Conservation (phyloP, 2,888 invertebrate species). For the Drosophila nr. fundita region DNA sequence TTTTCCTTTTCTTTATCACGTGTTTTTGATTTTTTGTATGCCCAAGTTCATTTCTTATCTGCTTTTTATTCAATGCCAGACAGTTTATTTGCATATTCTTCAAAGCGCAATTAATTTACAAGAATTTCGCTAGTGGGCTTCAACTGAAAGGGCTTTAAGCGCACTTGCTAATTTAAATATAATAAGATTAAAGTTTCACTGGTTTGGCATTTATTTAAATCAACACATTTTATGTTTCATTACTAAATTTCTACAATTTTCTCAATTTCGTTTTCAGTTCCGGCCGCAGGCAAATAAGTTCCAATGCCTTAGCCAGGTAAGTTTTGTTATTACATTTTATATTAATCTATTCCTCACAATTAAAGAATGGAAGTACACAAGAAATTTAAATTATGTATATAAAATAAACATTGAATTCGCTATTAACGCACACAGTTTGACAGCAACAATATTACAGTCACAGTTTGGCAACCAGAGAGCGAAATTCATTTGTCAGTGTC, state of each 20-base stretch:
- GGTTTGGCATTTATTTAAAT: not conserved
- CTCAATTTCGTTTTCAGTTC: conserved; percentile 87
- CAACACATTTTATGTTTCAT: not conserved
- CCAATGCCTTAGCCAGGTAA: conserved; percentile 95
- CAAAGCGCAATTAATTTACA: conserved; percentile 39
- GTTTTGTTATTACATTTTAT: conserved; percentile 46
- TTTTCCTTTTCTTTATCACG: conserved; percentile 61
- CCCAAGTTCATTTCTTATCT: conserved; percentile 26
- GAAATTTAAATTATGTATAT: not conserved
- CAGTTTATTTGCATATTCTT: conserved; percentile 56
- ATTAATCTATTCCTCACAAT: not conserved
- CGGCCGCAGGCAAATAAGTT: conserved; percentile 92
- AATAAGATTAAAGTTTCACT: not conserved
- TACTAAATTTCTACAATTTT: conserved; percentile 16
- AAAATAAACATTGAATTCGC: not conserved
- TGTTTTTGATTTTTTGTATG: conserved; percentile 54
- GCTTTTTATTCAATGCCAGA: conserved; percentile 62
- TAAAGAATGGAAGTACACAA: not conserved
- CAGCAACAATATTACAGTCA: conserved; percentile 13
- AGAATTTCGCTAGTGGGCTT: conserved; percentile 43
- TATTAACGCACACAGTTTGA: conserved; percentile 22
- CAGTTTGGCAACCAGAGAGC: conserved; percentile 23
- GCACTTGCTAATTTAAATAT: not conserved
- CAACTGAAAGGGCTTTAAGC: conserved; percentile 7
- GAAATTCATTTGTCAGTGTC: conserved; percentile 33